Percentiles rank a stretch among this genome's conserved stretches.
Evolutionary conservation across 2,888 invertebrate species (phyloP).

Genomic region (Patella ulyssiponensis): DNA sequence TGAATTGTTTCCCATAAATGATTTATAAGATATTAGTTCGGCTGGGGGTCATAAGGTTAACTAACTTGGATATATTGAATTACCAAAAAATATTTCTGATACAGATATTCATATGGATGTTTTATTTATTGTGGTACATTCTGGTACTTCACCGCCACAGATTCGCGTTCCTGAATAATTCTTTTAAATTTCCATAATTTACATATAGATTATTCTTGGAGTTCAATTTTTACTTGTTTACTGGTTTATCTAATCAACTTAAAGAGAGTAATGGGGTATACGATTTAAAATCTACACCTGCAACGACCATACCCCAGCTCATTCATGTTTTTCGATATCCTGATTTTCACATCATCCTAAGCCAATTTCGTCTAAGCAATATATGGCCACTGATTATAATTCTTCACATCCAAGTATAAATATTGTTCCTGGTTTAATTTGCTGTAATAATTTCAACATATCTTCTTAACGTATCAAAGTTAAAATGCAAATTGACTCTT

Average conservation of each 20-base stretch:
- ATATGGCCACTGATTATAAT: no score
- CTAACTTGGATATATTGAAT: neutral
- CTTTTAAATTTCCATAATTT: neutral
- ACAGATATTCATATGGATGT: neutral
- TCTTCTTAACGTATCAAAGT: neutral
- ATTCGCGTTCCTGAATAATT: neutral
- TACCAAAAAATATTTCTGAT: neutral
- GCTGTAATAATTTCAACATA: neutral
- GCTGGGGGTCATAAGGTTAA: neutral
- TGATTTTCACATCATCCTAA: neutral
- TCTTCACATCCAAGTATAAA: neutral
- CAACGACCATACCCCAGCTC: neutral
- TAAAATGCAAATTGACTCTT: neutral
- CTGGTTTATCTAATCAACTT: neutral
- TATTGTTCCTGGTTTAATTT: neutral
- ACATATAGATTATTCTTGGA: no score
- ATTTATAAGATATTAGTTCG: neutral
- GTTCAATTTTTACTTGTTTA: neutral
- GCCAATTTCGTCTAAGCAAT: neutral
- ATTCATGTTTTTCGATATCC: neutral
- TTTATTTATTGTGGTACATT: neutral
- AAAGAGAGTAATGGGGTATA: neutral
- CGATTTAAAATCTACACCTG: neutral
- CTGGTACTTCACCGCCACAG: neutral
- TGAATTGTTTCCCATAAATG: neutral